Conservation (phyloP, 2,797 vertebrate species). For the Pangasius krempfi region DNA sequence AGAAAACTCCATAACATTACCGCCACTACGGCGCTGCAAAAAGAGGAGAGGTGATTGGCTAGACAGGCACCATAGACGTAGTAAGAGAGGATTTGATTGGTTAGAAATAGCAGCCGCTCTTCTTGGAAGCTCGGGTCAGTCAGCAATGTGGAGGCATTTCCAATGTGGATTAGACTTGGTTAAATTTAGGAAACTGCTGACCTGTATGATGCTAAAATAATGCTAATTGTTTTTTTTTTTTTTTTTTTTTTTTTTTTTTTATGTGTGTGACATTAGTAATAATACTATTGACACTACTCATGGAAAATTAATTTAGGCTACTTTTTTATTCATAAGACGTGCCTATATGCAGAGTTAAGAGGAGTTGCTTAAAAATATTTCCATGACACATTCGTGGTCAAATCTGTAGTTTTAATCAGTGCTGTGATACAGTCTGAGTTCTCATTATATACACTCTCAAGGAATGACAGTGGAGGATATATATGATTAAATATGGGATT, state of each 20-base stretch:
- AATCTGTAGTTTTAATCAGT: background rate
- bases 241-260: background rate
- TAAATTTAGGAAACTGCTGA: background rate
- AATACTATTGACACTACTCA: background rate
- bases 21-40: slow-evolving; percentile 62
- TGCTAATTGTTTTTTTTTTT: background rate
- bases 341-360: background rate
- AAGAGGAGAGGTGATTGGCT: slow-evolving; percentile 69
- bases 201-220: background rate
- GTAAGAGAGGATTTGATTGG: slow-evolving; percentile 70
- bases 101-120: background rate
- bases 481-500: background rate
- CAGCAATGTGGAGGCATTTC: slow-evolving; percentile 28
- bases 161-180: background rate
- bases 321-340: background rate
- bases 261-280: background rate
- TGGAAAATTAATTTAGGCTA: background rate
- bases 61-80: slow-evolving; percentile 49
- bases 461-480: background rate
- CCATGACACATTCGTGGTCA: background rate
- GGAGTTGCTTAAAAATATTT: background rate
- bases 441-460: background rate
- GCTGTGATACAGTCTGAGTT: background rate
- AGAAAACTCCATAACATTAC: slow-evolving; percentile 73
- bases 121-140: background rate